Percentiles rank a stretch among this genome's conserved stretches.
Conservation (phyloP, 2,797 vertebrate species). For the Danio kyathit region DNA sequence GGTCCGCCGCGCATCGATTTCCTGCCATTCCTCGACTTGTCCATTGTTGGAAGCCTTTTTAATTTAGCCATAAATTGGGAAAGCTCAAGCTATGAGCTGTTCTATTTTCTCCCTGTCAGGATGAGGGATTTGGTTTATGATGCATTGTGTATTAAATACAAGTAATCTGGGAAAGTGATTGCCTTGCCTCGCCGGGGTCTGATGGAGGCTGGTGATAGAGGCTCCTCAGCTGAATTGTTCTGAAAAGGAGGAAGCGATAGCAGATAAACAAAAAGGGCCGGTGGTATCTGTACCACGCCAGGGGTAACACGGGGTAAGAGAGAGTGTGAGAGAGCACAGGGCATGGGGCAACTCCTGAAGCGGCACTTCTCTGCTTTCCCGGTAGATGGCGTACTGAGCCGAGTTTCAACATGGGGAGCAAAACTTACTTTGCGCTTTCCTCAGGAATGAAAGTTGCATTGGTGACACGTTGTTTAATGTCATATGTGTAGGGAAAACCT, state of each 20-base stretch:
- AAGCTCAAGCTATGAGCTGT: conserved; percentile 94
- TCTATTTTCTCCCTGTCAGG: conserved; percentile 99
- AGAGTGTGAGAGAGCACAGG: conserved; percentile 56
- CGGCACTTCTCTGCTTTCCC: conserved; percentile 64
- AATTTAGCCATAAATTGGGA: conserved; percentile 99
- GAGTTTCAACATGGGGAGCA: conserved; percentile 58
- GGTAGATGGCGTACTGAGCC: conserved; percentile 84
- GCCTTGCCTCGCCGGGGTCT: conserved; percentile 84
- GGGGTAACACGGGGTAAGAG: conserved; percentile 73
- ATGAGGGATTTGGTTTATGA: conserved; percentile 99
- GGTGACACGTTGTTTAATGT: conserved; percentile 54
- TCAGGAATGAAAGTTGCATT: conserved; percentile 52
- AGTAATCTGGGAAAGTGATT: conserved; percentile 98
- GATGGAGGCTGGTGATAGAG: conserved; percentile 82
- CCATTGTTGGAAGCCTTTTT: conserved; percentile 92
- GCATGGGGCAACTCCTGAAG: conserved; percentile 43
- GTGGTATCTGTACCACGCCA: conserved; percentile 72
- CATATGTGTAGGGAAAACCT: conserved; percentile 32
- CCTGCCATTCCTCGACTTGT: conserved; percentile 88
- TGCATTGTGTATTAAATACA: conserved; percentile 99
- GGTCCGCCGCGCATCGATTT: conserved; percentile 90
- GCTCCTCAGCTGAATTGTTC: conserved; percentile 58
- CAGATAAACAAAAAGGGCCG: conserved; percentile 76
- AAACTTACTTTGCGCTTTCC: conserved; percentile 42
- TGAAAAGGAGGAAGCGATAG: conserved; percentile 78